phyloP scores from a whole-genome alignment of 2,113 vertebrate species.

The Chamaetylas fuelleborni region DNA sequence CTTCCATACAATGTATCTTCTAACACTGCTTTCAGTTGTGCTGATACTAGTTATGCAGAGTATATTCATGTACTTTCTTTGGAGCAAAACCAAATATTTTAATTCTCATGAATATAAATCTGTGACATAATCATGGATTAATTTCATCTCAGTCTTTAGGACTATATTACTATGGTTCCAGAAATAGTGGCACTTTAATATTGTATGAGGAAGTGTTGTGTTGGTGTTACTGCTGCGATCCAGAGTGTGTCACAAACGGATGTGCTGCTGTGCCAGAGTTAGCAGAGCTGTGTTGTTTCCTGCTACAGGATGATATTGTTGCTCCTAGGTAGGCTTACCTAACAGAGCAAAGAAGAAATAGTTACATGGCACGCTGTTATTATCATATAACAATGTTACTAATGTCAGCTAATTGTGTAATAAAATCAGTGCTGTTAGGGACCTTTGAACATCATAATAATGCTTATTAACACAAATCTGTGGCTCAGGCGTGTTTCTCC shows the following conservation, averaged over 20 bases:
- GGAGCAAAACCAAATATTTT: neutral
- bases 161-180: neutral
- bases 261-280: neutral
- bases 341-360: neutral
- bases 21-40: neutral
- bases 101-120: neutral
- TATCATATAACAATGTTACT: neutral
- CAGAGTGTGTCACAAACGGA: neutral
- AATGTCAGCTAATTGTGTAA: neutral
- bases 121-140: neutral
- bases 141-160: neutral
- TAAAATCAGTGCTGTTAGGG: neutral
- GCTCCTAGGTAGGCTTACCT: neutral
- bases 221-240: fast-evolving
- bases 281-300: neutral
- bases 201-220: neutral
- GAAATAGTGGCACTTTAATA: neutral
- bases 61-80: neutral
- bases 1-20: neutral
- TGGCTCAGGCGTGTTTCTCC: neutral
- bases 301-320: neutral
- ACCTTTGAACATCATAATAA: neutral
- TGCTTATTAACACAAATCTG: neutral
- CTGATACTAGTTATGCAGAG: neutral
- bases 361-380: neutral